Evolutionary conservation across 2,113 vertebrate genomes (phyloP), one percentile per base, ranked within the genome.

Genomic region (Laticauda laticaudata): DNA sequence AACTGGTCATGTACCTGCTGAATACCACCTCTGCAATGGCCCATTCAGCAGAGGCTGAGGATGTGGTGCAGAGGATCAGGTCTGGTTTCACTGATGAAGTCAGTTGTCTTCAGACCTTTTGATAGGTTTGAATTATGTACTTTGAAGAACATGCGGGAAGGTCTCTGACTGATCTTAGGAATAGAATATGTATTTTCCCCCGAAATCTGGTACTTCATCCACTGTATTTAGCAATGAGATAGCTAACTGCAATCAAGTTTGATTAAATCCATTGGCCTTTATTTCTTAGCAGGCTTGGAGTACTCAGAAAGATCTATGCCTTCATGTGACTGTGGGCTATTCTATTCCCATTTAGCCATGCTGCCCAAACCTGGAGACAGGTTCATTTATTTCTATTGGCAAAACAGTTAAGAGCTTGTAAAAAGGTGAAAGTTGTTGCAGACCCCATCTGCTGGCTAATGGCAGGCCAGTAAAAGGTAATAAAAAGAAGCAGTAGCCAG

Each of bases 331-430:
- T 26, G 48, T 39, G 20, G 48, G 59, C 43, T 55, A n/a, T 86
- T 48, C 43, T 39, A 48, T 86, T 48, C 24, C 61, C 39, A 56
- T 57, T 92, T 88, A 89, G 15, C 86, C 29, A 26, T 21, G 59
- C 48, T 55, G 64, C 51, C 48, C 81, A 43, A 45, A 81, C 4
- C 14, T 48, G 29, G 51, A n/a, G 53, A 57, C 92, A 92, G 87
- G n/a, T 89, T 81, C 61, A 81, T 92, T 92, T 89, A 81, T 92
- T 89, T 20, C 34, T 89, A 89, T 85, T 92, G 92, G 87, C 39
- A 85, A 89, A 81, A 55, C 18, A 43, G 53, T 92, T 89, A 92
- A 55, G 39, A 56, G 87, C 64, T 81, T 57, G 34, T 89, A 81
- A 81, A 34, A n/a, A 43, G 87, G 53, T 56, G 53, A 57, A 69